Evolutionary conservation across 2,113 vertebrate species (phyloP), one percentile per base, ranked within the genome.

Genomic region (Varanus salvator): DNA sequence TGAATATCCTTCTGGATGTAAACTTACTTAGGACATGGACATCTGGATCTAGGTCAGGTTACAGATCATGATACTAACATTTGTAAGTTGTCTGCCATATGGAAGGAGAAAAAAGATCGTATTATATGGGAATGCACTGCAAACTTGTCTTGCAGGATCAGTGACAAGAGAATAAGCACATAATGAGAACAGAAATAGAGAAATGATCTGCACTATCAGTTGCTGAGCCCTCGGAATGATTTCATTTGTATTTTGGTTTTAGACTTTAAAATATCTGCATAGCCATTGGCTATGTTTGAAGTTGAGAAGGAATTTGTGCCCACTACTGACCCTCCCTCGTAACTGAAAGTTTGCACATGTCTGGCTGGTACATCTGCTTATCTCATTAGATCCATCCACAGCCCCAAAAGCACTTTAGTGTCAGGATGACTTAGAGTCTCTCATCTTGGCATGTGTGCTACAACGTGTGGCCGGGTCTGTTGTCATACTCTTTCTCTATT

Each of bases 41-140:
- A 74, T 85, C 84, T 85, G 84, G 68, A 34, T 86, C 54, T 48
- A 25, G 85, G 34, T 76, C 85, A 86, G n/a, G 72, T 64, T 86
- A 64, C 72, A 60, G 54, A 76, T 27, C 7, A 29, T 25, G 25
- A 27, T 60, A 75, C 71, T 86, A 74, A 86, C n/a, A 71, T 29
- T 76, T n/a, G 6, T 71, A 71, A 85, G 48, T 71, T 85, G 69
- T 85, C 52, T 71, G 27, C 64, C 83, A 52, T 71, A n/a, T 71
- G 52, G 3, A 77, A 38, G 74, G 72, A 54, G 60, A 76, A 86
- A 60, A 60, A n/a, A n/a, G 44, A 4, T 72, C 21, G 68, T 44
- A 17, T 34, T 77, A 64, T 48, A 86, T 57, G 52, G 31, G 71
- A 86, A 75, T n/a, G 54, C 29, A 77, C 44, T 64, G 34, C 34